These are phyloP conservation scores for Pterocles burchelli DNA, from an alignment of 2,113 vertebrate genomes.

Conservation along the genomic window DNA sequence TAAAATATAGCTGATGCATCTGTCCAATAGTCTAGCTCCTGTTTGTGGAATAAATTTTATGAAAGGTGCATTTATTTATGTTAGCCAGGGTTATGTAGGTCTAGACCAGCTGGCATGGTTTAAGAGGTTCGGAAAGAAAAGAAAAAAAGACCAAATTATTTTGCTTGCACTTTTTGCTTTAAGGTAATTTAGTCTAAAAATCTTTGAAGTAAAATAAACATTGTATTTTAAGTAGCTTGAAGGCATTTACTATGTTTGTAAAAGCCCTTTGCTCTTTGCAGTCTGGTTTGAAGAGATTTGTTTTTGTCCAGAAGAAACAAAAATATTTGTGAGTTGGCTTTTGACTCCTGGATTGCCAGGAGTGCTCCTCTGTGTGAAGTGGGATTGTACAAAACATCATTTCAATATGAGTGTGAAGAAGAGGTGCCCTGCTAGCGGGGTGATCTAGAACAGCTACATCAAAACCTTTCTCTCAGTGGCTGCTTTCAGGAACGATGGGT, in stretches of 20 bases:
- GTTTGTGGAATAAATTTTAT: constrained; percentile 40
- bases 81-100: constrained; percentile 29
- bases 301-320: constrained; percentile 25
- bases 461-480: background rate
- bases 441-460: background rate
- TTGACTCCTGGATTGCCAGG: background rate
- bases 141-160: background rate
- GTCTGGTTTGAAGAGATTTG: background rate
- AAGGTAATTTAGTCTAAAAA: constrained; percentile 42
- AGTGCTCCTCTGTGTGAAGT: background rate
- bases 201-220: constrained; percentile 66
- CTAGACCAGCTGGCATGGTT: constrained; percentile 2
- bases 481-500: background rate
- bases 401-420: background rate
- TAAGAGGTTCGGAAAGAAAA: background rate
- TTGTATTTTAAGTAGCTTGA: constrained; percentile 37
- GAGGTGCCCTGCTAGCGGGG: background rate
- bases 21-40: constrained; percentile 26
- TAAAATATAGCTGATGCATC: constrained; percentile 34
- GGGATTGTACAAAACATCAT: background rate
- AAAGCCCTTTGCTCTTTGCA: constrained; percentile 31
- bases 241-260: constrained; percentile 41
- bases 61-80: constrained; percentile 60
- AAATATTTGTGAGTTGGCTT: constrained; percentile 6
- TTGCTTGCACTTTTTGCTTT: constrained; percentile 17